A percentile compares a stretch with the other conserved stretches of the same genome.
phyloP scores from a whole-genome alignment of 2,888 invertebrate genomes.

The Melanophora roralis region DNA sequence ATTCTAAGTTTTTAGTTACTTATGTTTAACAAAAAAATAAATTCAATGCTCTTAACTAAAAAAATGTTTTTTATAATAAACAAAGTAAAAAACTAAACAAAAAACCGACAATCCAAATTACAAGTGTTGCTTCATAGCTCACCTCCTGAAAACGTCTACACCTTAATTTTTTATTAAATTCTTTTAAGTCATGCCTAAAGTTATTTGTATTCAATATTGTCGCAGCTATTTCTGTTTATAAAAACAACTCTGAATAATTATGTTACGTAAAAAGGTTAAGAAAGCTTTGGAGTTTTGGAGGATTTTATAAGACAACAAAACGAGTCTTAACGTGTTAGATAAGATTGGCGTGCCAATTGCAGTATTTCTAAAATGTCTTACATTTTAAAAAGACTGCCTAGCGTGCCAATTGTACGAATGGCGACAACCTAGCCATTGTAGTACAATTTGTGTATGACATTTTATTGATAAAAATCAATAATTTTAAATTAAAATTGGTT shows the following conservation, averaged over 20 bases:
- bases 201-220: not conserved
- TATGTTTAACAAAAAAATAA: not conserved
- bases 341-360: conserved; percentile 39
- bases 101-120: not conserved
- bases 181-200: too few relatives aligned
- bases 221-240: conserved; percentile 3
- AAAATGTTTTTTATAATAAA: conserved; percentile 29
- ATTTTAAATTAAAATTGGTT: conserved; percentile 11
- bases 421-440: conserved; percentile 71
- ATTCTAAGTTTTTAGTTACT: not conserved
- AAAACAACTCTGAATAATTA: conserved; percentile 51
- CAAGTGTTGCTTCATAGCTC: conserved; percentile 1
- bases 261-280: conserved; percentile 11
- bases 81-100: conserved; percentile 47
- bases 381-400: conserved; percentile 18
- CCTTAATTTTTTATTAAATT: too few relatives aligned
- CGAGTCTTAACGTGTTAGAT: conserved; percentile 35
- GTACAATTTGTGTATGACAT: conserved; percentile 64
- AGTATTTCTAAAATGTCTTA: not conserved
- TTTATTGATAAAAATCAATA: not conserved
- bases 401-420: conserved; percentile 73
- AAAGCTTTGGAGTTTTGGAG: conserved; percentile 42
- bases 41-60: conserved; percentile 46
- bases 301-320: not conserved
- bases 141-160: conserved; percentile 45